Conservation (phyloP, 2,113 vertebrate genomes). For the Cebus imitator region DNA sequence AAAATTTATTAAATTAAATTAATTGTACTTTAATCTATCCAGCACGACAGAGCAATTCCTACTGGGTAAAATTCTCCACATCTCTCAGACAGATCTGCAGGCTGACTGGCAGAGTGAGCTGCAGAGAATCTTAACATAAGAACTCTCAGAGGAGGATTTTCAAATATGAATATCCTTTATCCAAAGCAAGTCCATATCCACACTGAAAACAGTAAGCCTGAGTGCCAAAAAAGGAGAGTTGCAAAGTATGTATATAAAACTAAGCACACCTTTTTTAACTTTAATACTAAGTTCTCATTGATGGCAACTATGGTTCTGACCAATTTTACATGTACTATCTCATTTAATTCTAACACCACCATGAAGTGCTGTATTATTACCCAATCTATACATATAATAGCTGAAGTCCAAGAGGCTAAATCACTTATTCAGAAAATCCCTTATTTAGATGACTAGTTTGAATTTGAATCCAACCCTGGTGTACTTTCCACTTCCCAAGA, state of each 20-base stretch:
- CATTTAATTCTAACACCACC: background rate
- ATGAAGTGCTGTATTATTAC: background rate
- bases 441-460: background rate
- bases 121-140: background rate
- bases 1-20: background rate
- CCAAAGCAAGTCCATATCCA: background rate
- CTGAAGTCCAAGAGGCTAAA: background rate
- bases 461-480: background rate
- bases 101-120: background rate
- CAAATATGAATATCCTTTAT: background rate
- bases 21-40: conserved; percentile 33
- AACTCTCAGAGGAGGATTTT: background rate
- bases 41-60: background rate
- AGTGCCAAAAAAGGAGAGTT: background rate
- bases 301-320: background rate
- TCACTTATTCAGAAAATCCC: background rate
- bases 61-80: background rate
- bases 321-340: background rate
- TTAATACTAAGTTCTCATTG: background rate
- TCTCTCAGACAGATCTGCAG: background rate
- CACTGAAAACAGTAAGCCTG: background rate
- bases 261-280: background rate
- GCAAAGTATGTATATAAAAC: background rate
- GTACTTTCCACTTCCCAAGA: background rate
- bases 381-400: background rate